Base-by-base conservation (phyloP, 1,140 invertebrate species). In the Drosophila rufa region DNA sequence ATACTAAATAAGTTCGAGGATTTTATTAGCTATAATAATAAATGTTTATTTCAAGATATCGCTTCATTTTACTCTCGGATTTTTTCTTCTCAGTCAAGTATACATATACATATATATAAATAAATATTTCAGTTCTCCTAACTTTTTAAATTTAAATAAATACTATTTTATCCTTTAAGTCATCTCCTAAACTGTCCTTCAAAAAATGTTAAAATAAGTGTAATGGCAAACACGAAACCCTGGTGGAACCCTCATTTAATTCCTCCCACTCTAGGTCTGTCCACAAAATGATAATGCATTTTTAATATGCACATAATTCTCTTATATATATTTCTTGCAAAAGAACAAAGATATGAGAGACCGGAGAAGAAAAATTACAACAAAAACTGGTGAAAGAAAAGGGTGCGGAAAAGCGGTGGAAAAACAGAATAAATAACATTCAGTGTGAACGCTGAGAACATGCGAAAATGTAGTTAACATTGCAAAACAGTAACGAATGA, bases 401-500 rank as follows among this genome's bases (percentile, higher is more conserved):
- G 17, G 25, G 27, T 30, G 25, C 50, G 36, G 45, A 58, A 66
- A 66, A 50, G 60, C 42, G 36, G 15, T 14, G 42, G 14, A 33
- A 58, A 67, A 59, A 47, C 33, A 48, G 51, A 78, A 85, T 60
- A 75, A 62, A 82, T 62, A 82, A 82, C 82, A 70, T 73, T 78
- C 73, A 73, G 67, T 47, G 50, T 67, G 77, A 73, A 43, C 58
- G 80, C 50, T 55, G 76, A 78, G 58, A 90, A 81, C 84, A 84
- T 74, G 84, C 67, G 68, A 82, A 83, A 83, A 89, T 83, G 80
- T 87, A 84, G 80, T 87, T 87, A 87, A 87, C 83, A 89, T 87
- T 89, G 83, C 83, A 87, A 87, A 87, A 84, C 74, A 90, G 85
- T 84, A 74, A 75, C 84, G 84, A 89, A 90, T 90, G 73, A 90